Base-by-base conservation (phyloP, 1,140 invertebrate genomes). In the Euura saliciscinereae region DNA sequence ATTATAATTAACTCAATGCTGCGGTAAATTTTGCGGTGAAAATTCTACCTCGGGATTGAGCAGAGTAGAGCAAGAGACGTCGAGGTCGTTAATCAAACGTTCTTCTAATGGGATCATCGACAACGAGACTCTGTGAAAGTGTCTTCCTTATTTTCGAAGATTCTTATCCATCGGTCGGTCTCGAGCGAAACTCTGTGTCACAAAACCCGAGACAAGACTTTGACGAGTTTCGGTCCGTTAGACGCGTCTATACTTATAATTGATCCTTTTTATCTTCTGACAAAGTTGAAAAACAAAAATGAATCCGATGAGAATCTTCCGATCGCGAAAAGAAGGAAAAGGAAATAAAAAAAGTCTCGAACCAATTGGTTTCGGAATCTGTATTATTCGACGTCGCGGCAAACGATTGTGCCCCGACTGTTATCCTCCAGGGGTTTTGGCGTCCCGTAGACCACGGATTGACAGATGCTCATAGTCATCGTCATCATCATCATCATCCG, bases 391-490 rank as follows among this genome's bases (percentile, higher is more conserved):
- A 28, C 28, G 28, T 28, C 28, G 28, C 28, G 28, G 28, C 28
- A 28, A 28, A 28, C 28, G 28, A 28, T 28, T 28, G 28, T 28
- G 28, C 28, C 28, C 28, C 28, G 28, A 28, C 28, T 28, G 28
- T 28, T 28, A 28, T 28, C 28, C 28, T 28, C 28, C 28, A 1
- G 28, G 28, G 28, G 28, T 28, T 28, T 28, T 28, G 28, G 28
- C 28, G 28, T 28, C 28, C 28, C 28, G 28, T 28, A 28, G 28
- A 28, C 28, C 28, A 0, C 28, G 28, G 79, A 82, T 81, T 85
- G 82, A 82, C 81, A 82, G 78, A 78, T 81, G 79, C 71, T 75
- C 75, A 79, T 76, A 83, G 82, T 84, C 83, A 84, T 84, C 78
- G 68, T 59, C 43, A 76, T 78, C 73, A 45, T 72, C 76, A 73